phyloP scores from a whole-genome alignment of 2,113 vertebrate species.

The Brachyistius frenatus region DNA sequence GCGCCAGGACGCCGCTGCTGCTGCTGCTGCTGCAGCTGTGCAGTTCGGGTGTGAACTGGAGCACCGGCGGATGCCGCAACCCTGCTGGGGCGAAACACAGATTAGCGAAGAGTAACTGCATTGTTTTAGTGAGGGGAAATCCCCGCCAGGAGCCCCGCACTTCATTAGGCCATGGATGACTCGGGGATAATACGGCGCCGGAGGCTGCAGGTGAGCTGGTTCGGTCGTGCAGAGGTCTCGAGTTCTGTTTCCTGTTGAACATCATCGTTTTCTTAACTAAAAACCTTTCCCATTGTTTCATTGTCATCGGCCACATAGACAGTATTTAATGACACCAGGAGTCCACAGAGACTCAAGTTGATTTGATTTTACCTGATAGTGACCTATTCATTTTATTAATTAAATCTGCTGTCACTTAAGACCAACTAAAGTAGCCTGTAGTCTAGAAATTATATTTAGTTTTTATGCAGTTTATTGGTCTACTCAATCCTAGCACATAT shows the following conservation, averaged over 20 bases:
- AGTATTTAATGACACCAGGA: too few species aligned
- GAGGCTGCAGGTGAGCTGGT: slow-evolving; percentile 84
- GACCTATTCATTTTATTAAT: too few species aligned
- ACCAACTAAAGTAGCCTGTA: too few species aligned
- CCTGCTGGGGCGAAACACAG: slow-evolving; percentile 26
- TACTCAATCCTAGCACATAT: too few species aligned
- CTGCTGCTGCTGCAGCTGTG: background rate
- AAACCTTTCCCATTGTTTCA: too few species aligned
- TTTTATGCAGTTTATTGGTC: too few species aligned
- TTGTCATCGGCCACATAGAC: too few species aligned
- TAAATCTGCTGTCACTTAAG: too few species aligned
- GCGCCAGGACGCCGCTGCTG: slow-evolving; percentile 41
- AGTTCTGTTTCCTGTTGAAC: background rate
- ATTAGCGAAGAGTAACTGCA: slow-evolving; percentile 15
- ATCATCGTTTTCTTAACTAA: too few species aligned
- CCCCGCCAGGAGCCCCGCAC: slow-evolving; percentile 32
- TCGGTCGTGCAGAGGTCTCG: background rate
- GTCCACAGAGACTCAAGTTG: too few species aligned
- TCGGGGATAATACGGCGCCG: slow-evolving; percentile 86
- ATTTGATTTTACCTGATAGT: too few species aligned
- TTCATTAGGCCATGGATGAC: slow-evolving; percentile 80
- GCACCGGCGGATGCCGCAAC: slow-evolving; percentile 41
- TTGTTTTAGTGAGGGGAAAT: slow-evolving; percentile 29
- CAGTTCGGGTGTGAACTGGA: slow-evolving; percentile 30
- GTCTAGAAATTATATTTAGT: too few species aligned